Conservation (phyloP, 1,140 invertebrate genomes). For the Lordiphosa stackelbergi region DNA sequence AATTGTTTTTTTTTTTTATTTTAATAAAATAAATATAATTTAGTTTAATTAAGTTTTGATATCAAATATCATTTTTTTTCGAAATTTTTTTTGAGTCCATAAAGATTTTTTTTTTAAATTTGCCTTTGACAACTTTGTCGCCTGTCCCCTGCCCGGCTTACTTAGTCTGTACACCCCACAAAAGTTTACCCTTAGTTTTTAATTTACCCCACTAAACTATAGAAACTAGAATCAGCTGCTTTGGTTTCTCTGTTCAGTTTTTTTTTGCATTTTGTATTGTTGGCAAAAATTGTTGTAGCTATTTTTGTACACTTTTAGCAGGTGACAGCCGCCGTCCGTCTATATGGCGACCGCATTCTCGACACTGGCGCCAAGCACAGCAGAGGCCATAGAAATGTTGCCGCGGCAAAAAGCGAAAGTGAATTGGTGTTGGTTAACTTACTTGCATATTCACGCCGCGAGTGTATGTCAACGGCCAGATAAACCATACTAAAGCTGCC, state of each 20-base stretch:
- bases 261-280: conserved; percentile 11
- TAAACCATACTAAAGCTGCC: conserved; percentile 98
- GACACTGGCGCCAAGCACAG: conserved; percentile 40
- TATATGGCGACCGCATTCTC: conserved; percentile 49
- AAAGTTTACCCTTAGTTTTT: background rate
- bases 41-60: too few relatives aligned
- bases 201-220: too few relatives aligned
- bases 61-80: too few relatives aligned
- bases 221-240: conserved; percentile 3
- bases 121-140: conserved; percentile 17
- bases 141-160: conserved; percentile 2
- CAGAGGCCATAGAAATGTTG: conserved; percentile 38
- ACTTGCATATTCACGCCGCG: conserved; percentile 95
- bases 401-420: conserved; percentile 22
- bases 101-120: background rate
- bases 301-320: conserved; percentile 21
- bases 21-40: too few relatives aligned
- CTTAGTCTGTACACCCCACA: background rate
- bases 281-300: conserved; percentile 14
- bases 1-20: too few relatives aligned
- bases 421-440: conserved; percentile 78
- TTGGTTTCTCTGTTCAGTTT: conserved; percentile 6
- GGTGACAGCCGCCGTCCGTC: conserved; percentile 41
- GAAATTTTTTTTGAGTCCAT: too few relatives aligned
- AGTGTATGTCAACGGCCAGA: conserved; percentile 93